Evolutionary conservation across 2,797 vertebrate genomes (phyloP), one percentile per base, ranked within the genome.

Genomic region (Lophius americanus): DNA sequence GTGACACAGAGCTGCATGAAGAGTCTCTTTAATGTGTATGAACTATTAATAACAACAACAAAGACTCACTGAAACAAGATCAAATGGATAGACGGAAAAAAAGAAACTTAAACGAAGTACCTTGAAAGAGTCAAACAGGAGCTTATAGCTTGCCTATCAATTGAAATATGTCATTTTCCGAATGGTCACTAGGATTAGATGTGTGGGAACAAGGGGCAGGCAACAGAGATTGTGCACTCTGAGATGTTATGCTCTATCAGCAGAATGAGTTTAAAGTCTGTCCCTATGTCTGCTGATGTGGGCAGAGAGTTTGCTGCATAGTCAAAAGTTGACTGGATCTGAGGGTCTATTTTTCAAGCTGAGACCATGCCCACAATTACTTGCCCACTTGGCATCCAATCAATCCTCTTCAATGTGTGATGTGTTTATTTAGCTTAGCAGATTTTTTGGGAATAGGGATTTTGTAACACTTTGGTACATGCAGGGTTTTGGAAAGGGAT

Each of bases 211-310:
- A 60, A 62, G 56, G 41, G 69, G 50, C 50, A 36, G 70, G 69
- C 77, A 63, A 76, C 7, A n/a, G 56, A 73, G 70, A 81, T 62
- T 79, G 72, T 81, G 74, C 78, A 73, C 79, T 79, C 84, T 75
- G 0, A 62, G 78, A 81, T 81, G 86, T 89, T 88, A 73, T 73
- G 83, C 87, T 88, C 82, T 55, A 90, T 89, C 84, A 88, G 87
- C 82, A 85, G 70, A 81, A 87, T 70, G 74, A 84, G 86, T 79
- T 81, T 87, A 82, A 89, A 90, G 89, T 88, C 85, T 88, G 78
- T 71, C 59, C 4, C 54, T n/a, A 49, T 71, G 84, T 89, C 73
- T 89, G 88, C 90, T 90, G 85, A 91, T 85, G 85, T 85, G 85
- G 78, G 75, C 73, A 78, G 38, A 72, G 68, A 74, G 68, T 90